Conservation (phyloP, 2,113 vertebrate species). For the Xenopus tropicalis region DNA sequence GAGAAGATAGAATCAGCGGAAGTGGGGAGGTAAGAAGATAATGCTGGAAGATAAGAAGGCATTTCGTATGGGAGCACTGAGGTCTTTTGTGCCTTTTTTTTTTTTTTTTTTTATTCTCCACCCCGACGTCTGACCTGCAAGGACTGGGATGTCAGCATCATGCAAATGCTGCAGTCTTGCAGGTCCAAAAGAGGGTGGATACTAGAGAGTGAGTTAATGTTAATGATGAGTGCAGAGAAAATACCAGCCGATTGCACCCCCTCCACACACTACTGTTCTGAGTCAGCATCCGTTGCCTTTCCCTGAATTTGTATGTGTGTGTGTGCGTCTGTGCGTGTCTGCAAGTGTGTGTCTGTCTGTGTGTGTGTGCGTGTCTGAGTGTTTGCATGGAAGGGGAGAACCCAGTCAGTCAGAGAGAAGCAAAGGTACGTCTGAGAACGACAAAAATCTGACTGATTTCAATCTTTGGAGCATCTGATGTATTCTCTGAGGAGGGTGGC, state of each 20-base stretch:
- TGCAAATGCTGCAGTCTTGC: conserved; percentile 74
- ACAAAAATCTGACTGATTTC: conserved; percentile 80
- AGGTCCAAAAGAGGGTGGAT: conserved; percentile 75
- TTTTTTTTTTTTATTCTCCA: conserved; percentile 15
- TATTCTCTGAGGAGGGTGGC: conserved; percentile 80
- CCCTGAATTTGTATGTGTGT: conserved; percentile 57
- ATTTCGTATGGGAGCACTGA: conserved; percentile 58
- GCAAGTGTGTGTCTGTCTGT: conserved; percentile 46
- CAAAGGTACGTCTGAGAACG: conserved; percentile 80
- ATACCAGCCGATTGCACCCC: conserved; percentile 71
- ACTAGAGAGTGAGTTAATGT: conserved; percentile 71
- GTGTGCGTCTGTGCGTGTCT: conserved; percentile 34
- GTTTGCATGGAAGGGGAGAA: conserved; percentile 70
- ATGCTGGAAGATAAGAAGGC: conserved; percentile 62
- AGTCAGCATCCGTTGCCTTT: conserved; percentile 76
- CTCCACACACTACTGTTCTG: conserved; percentile 75
- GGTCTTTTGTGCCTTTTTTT: conserved; percentile 13
- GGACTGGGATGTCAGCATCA: conserved; percentile 71
- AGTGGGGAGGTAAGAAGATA: conserved; percentile 58
- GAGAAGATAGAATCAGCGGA: conserved; percentile 67
- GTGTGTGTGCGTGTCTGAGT: conserved; percentile 55
- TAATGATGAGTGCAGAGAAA: conserved; percentile 76
- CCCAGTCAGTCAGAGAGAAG: conserved; percentile 78
- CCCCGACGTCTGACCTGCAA: conserved; percentile 69
- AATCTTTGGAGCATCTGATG: conserved; percentile 79